Conservation (phyloP, 2,113 vertebrate species). For the Cryptotis parvus region DNA sequence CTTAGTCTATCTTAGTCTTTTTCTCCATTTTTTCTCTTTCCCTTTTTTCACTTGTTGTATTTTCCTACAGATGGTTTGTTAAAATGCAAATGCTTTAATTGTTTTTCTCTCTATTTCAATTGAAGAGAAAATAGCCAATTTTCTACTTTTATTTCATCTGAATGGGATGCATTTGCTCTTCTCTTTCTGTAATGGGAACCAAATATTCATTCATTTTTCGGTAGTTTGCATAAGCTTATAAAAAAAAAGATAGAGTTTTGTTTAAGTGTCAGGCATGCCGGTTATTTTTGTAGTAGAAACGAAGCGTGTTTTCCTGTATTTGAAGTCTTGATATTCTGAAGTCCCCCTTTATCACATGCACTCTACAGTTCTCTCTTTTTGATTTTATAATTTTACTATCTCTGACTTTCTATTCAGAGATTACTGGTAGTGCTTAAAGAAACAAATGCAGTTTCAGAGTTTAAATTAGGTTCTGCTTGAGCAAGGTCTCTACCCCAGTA, state of each 20-base stretch:
- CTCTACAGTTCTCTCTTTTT: no score
- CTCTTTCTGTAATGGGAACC: conserved; percentile 3
- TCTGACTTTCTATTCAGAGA: no score
- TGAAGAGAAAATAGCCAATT: conserved; percentile 51
- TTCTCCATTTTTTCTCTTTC: neutral
- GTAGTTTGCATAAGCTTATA: neutral
- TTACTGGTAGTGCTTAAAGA: no score
- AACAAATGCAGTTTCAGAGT: no score
- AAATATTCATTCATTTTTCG: conserved; percentile 23
- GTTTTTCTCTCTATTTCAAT: neutral
- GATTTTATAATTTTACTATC: no score
- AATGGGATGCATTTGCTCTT: conserved; percentile 21
- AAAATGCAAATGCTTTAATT: conserved; percentile 54
- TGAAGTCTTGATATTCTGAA: no score
- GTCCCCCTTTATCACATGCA: no score
- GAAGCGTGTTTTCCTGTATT: neutral
- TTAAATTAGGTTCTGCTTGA: no score
- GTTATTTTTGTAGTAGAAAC: neutral
- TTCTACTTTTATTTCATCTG: conserved; percentile 41
- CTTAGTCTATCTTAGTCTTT: conserved; percentile 56
- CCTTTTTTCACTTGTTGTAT: neutral
- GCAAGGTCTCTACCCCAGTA: no score
- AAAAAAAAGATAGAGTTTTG: neutral
- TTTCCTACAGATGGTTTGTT: conserved; percentile 45
- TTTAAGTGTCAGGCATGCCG: neutral